phyloP scores from a whole-genome alignment of 2,888 invertebrate species.

The Eremobia ochroleuca region DNA sequence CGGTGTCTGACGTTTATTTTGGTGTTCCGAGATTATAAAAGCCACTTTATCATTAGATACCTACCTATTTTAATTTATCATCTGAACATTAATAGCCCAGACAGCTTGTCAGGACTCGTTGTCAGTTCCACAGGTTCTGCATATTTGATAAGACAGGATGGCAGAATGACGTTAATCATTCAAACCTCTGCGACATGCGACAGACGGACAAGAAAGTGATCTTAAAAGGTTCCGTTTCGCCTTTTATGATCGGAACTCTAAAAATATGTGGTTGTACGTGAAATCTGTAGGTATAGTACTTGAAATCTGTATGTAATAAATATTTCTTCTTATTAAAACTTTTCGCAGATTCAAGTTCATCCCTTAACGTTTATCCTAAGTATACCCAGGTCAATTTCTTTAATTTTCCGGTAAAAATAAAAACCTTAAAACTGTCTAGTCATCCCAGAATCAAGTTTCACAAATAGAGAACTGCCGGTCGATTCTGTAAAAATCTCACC shows the following conservation, averaged over 20 bases:
- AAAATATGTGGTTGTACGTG: neutral
- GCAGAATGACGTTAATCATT: slow-evolving; percentile 7
- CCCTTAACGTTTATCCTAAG: neutral
- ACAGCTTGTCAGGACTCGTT: slow-evolving; percentile 15
- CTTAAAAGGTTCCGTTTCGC: too few species aligned
- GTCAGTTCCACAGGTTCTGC: neutral
- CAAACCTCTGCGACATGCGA: neutral
- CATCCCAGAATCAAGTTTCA: neutral
- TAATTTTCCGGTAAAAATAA: too few species aligned
- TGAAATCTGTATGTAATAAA: neutral
- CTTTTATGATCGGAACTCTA: too few species aligned
- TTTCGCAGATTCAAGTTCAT: neutral
- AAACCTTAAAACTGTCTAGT: neutral
- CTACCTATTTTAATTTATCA: slow-evolving; percentile 13
- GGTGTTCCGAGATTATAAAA: neutral
- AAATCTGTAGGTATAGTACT: neutral
- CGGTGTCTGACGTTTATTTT: slow-evolving; percentile 2
- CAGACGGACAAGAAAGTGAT: neutral
- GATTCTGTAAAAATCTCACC: too few species aligned
- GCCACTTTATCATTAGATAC: slow-evolving; percentile 3
- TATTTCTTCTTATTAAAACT: neutral
- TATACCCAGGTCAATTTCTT: neutral
- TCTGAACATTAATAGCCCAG: neutral
- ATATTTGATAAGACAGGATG: slow-evolving; percentile 23
- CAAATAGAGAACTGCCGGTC: slow-evolving; percentile 1